Conservation (phyloP, 2,113 vertebrate genomes). For the Tamias sibiricus region DNA sequence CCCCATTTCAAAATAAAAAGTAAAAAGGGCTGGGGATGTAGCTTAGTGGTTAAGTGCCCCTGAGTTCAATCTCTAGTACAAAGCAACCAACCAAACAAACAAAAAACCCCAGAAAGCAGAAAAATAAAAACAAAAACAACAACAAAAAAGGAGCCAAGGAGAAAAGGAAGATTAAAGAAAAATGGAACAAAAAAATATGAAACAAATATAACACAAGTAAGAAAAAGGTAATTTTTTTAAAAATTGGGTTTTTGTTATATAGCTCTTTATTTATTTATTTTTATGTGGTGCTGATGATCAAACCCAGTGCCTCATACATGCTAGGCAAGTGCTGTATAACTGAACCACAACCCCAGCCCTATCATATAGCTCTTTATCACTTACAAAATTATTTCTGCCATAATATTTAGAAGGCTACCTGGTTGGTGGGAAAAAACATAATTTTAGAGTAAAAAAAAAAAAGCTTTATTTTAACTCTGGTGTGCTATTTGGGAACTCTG, state of each 20-base stretch:
- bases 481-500: background rate
- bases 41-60: too few species aligned
- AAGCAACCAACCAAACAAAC: too few species aligned
- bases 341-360: too few species aligned
- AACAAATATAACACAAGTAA: background rate
- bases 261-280: background rate
- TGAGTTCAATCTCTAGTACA: too few species aligned
- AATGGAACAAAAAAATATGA: background rate
- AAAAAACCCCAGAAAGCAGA: too few species aligned
- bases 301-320: too few species aligned
- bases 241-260: background rate
- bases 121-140: too few species aligned
- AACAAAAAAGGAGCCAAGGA: background rate
- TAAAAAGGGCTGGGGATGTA: too few species aligned
- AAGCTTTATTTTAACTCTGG: background rate
- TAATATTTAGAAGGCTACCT: background rate
- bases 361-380: too few species aligned
- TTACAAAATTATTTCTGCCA: background rate
- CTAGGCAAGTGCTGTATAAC: too few species aligned
- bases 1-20: too few species aligned
- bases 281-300: too few species aligned
- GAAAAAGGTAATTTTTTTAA: background rate
- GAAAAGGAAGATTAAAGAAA: background rate
- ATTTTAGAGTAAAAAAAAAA: background rate
- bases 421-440: background rate